Evolutionary conservation across 2,888 invertebrate species (phyloP).

Genomic region (Morpho deidamia): DNA sequence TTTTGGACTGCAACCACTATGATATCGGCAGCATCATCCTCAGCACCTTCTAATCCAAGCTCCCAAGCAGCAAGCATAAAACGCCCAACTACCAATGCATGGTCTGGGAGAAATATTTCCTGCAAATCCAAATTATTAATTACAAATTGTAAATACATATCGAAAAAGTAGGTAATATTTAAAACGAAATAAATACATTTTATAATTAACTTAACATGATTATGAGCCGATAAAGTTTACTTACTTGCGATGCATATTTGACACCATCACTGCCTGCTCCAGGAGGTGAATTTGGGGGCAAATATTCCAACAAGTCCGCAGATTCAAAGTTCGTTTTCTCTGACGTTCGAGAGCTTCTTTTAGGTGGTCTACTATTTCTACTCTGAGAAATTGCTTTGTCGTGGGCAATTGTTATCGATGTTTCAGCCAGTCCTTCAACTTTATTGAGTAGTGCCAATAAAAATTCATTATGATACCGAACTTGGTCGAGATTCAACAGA

Average conservation of each 20-base stretch:
- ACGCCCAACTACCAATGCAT: slow-evolving; percentile 88
- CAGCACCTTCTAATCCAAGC: slow-evolving; percentile 89
- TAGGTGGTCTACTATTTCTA: slow-evolving; percentile 67
- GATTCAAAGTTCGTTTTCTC: slow-evolving; percentile 80
- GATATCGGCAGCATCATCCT: slow-evolving; percentile 89
- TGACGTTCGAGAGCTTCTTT: slow-evolving; percentile 73
- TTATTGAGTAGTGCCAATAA: slow-evolving; percentile 87
- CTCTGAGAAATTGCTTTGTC: slow-evolving; percentile 60
- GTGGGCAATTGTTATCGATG: slow-evolving; percentile 61
- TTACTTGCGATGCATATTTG: slow-evolving; percentile 69
- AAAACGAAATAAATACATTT: too few relatives aligned
- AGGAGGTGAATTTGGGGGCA: slow-evolving; percentile 74
- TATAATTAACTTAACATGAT: too few relatives aligned
- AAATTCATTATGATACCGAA: slow-evolving; percentile 91
- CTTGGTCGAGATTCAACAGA: slow-evolving; percentile 84
- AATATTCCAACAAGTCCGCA: slow-evolving; percentile 79
- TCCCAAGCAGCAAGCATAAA: slow-evolving; percentile 94
- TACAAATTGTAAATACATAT: too few relatives aligned
- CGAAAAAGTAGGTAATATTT: too few relatives aligned
- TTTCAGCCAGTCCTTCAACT: slow-evolving; percentile 77
- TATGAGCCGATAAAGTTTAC: not conserved
- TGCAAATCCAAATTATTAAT: not conserved
- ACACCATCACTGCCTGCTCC: slow-evolving; percentile 71
- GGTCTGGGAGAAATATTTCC: slow-evolving; percentile 90
- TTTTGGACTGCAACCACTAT: slow-evolving; percentile 87